A percentile compares a stretch with the other conserved stretches of the same genome.
Conservation (phyloP, 2,888 invertebrate species). For the Hemithea aestivaria region DNA sequence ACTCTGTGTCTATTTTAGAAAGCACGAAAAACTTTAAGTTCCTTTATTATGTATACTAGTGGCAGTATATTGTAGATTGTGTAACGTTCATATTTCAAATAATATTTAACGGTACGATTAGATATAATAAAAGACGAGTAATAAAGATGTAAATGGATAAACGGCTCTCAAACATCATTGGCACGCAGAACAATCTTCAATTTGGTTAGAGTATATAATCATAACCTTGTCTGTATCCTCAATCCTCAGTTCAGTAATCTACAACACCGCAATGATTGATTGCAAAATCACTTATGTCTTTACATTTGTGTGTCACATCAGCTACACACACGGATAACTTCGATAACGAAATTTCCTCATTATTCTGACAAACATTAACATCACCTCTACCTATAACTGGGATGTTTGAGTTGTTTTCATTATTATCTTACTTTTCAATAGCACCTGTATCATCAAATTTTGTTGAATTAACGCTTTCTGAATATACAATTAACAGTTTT, state of each 20-base stretch:
- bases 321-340: constrained; percentile 6
- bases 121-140: no score
- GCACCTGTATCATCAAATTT: constrained; percentile 21
- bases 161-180: constrained; percentile 22
- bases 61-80: no score
- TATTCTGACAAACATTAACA: constrained; percentile 14
- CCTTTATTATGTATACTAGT: no score
- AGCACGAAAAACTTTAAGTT: no score
- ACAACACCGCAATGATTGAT: constrained; percentile 43
- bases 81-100: no score
- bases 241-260: constrained; percentile 32
- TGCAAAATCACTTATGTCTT: constrained; percentile 43
- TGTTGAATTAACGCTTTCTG: no score
- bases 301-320: constrained; percentile 22
- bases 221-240: constrained; percentile 51
- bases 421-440: neutral
- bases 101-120: no score
- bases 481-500: no score
- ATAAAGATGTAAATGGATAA: no score
- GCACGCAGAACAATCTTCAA: constrained; percentile 35
- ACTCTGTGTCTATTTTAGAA: no score
- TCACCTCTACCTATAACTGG: constrained; percentile 3
- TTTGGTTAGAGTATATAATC: constrained; percentile 45
- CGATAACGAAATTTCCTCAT: no score
- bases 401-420: constrained; percentile 7